Percentiles rank a stretch among this genome's conserved stretches.
phyloP scores from a whole-genome alignment of 2,797 vertebrate species.

The Crocidura indochinensis region DNA sequence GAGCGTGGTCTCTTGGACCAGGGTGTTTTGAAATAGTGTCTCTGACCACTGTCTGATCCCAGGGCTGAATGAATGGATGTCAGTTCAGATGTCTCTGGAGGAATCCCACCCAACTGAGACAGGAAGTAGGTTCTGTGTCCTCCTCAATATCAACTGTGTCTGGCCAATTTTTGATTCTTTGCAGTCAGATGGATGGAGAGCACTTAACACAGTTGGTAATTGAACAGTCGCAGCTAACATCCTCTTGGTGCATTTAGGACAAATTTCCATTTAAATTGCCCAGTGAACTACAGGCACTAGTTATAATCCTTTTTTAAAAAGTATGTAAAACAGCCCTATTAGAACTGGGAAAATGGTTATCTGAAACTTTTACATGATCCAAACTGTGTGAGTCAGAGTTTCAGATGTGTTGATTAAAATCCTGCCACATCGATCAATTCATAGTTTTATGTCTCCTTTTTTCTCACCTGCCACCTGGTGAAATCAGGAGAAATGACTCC shows the following conservation, averaged over 20 bases:
- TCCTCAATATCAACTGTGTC: not conserved
- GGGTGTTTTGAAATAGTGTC: constrained; percentile 60
- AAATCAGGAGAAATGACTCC: constrained; percentile 49
- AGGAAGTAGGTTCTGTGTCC: constrained; percentile 22
- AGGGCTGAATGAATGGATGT: constrained; percentile 59
- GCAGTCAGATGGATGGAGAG: not conserved
- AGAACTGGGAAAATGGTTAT: constrained; percentile 14
- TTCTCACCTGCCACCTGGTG: constrained; percentile 56
- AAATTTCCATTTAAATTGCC: constrained; percentile 62
- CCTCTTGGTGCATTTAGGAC: constrained; percentile 26
- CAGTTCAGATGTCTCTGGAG: constrained; percentile 32
- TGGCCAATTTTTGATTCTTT: constrained; percentile 18
- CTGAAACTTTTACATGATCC: constrained; percentile 35
- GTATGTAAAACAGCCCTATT: constrained; percentile 21
- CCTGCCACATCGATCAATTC: constrained; percentile 10
- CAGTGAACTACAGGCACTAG: constrained; percentile 14
- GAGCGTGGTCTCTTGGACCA: constrained; percentile 48
- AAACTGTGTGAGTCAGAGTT: not conserved
- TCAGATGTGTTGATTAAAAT: constrained; percentile 60
- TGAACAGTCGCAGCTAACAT: not conserved
- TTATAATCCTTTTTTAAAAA: constrained; percentile 59
- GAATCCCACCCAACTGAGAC: constrained; percentile 55
- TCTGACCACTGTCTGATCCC: constrained; percentile 38
- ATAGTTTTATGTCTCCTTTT: constrained; percentile 42
- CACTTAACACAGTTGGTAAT: constrained; percentile 11